Percentiles rank a stretch among this genome's conserved stretches.
Conservation (phyloP, 2,113 vertebrate species). For the Seriola aureovittata region DNA sequence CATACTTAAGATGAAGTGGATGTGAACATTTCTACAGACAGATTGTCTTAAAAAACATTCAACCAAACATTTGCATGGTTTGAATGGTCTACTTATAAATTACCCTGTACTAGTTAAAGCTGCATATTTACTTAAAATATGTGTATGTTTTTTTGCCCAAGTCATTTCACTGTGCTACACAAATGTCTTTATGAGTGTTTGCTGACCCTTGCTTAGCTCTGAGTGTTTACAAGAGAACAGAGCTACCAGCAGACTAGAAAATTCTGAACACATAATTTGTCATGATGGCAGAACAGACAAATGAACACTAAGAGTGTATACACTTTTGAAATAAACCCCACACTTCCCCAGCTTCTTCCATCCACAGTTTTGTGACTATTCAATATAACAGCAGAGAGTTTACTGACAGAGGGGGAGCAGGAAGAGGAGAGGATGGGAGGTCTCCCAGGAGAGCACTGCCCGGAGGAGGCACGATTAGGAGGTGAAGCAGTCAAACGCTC, state of each 20-base stretch:
- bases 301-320: not conserved
- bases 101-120: not conserved
- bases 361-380: conserved; percentile 48
- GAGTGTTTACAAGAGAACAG: not conserved
- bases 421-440: conserved; percentile 66
- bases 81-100: not conserved
- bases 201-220: not conserved
- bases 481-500: conserved; percentile 88
- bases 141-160: not conserved
- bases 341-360: conserved; percentile 29
- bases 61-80: not conserved
- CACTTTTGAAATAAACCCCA: conserved; percentile 29
- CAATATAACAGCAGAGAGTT: conserved; percentile 43
- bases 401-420: conserved; percentile 50
- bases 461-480: conserved; percentile 88
- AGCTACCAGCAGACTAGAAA: not conserved
- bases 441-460: conserved; percentile 84
- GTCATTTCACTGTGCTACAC: not conserved
- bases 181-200: not conserved
- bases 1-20: not conserved
- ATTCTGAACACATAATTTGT: conserved; percentile 11
- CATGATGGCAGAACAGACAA: not conserved
- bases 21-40: not conserved
- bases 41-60: not conserved
- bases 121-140: not conserved